Conservation (phyloP, 2,888 invertebrate genomes). For the Drosophila parthenogenetica region DNA sequence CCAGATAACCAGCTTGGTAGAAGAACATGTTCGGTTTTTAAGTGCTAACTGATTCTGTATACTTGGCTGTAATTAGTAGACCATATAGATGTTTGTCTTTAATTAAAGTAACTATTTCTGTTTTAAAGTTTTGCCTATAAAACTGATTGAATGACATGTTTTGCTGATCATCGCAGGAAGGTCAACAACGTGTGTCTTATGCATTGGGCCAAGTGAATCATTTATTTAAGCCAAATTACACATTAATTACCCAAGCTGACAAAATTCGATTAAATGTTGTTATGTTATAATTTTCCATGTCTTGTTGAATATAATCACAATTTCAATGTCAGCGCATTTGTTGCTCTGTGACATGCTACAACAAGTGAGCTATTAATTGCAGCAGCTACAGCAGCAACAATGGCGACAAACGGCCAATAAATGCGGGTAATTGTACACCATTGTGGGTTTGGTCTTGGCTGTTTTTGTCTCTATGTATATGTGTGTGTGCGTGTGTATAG, state of each 20-base stretch:
- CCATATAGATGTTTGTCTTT: slow-evolving; percentile 19
- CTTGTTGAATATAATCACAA: slow-evolving; percentile 50
- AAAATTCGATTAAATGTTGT: slow-evolving; percentile 53
- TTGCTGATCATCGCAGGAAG: slow-evolving; percentile 46
- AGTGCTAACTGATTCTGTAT: slow-evolving; percentile 1
- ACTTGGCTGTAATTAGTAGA: slow-evolving; percentile 27
- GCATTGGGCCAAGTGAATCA: slow-evolving; percentile 52
- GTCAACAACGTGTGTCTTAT: slow-evolving; percentile 35
- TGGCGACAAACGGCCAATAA: slow-evolving; percentile 58
- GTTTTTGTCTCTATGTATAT: slow-evolving; percentile 13
- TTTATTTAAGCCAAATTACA: slow-evolving; percentile 55
- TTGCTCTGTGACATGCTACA: slow-evolving; percentile 24
- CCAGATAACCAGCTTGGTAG: neutral
- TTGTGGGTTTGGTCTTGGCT: slow-evolving; percentile 45
- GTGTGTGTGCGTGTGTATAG: slow-evolving; percentile 9
- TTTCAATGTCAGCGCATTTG: slow-evolving; percentile 71
- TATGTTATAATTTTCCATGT: slow-evolving; percentile 42
- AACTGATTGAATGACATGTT: slow-evolving; percentile 43
- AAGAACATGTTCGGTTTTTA: slow-evolving; percentile 14
- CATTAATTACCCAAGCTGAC: slow-evolving; percentile 63
- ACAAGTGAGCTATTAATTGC: slow-evolving; percentile 78
- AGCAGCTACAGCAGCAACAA: slow-evolving; percentile 42
- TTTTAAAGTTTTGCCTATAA: slow-evolving; percentile 5
- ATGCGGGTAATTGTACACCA: slow-evolving; percentile 68
- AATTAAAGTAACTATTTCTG: slow-evolving; percentile 17